Conservation (phyloP, 2,113 vertebrate genomes). For the Siphamia tubifer region DNA sequence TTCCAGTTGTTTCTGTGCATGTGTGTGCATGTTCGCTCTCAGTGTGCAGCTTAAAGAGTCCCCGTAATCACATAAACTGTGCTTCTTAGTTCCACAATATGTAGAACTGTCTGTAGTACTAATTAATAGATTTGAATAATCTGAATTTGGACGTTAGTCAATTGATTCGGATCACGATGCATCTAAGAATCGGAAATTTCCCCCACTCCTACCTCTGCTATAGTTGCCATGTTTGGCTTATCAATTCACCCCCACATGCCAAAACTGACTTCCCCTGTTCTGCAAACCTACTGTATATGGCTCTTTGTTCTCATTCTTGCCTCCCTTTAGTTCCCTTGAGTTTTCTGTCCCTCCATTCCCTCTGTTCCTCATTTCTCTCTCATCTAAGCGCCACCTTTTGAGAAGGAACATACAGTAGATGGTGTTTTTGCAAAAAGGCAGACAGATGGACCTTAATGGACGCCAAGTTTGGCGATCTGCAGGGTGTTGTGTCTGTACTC, state of each 20-base stretch:
- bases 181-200: too few relatives aligned
- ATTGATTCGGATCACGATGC: too few relatives aligned
- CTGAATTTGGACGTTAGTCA: too few relatives aligned
- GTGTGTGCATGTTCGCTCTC: too few relatives aligned
- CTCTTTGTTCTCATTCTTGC: constrained; percentile 8
- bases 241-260: neutral
- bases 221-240: neutral
- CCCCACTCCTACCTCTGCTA: neutral
- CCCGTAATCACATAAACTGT: too few relatives aligned
- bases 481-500: constrained; percentile 66
- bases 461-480: constrained; percentile 70
- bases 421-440: constrained; percentile 54
- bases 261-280: neutral
- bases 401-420: constrained; percentile 45
- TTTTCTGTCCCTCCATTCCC: neutral
- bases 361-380: neutral
- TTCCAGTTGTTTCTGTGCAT: too few relatives aligned
- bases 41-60: too few relatives aligned
- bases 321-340: neutral
- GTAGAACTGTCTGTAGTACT: too few relatives aligned
- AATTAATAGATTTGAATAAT: too few relatives aligned
- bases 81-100: too few relatives aligned
- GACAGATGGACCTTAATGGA: constrained; percentile 76
- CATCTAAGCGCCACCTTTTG: constrained; percentile 18
- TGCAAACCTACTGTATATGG: neutral